A percentile compares a stretch with the other conserved stretches of the same genome.
Evolutionary conservation across 2,888 invertebrate genomes (phyloP).

Genomic region (Lymantria dispar): DNA sequence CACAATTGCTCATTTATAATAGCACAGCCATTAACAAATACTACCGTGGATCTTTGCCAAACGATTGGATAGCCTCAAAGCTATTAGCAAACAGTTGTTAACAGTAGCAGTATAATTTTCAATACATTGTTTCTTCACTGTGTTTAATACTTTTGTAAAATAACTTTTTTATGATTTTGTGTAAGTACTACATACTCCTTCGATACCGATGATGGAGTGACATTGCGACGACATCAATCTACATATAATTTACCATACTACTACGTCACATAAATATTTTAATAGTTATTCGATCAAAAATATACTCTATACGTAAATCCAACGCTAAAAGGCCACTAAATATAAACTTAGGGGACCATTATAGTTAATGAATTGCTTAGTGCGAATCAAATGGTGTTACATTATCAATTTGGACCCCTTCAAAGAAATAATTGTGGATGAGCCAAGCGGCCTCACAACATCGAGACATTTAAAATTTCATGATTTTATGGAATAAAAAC

Average conservation of each 20-base stretch:
- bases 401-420: constrained; percentile 21
- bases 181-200: constrained; percentile 45
- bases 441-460: constrained; percentile 48
- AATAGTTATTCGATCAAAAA: constrained; percentile 38
- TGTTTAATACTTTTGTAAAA: constrained; percentile 61
- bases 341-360: constrained; percentile 36
- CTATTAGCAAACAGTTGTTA: constrained; percentile 31
- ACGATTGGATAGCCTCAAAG: constrained; percentile 38
- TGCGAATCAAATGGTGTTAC: constrained; percentile 12
- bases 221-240: constrained; percentile 39
- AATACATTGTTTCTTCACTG: constrained; percentile 43
- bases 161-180: constrained; percentile 43
- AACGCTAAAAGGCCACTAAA: constrained; percentile 48
- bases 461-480: constrained; percentile 52
- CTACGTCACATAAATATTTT: constrained; percentile 33
- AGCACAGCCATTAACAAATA: constrained; percentile 70
- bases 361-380: constrained; percentile 15
- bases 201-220: constrained; percentile 28
- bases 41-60: constrained; percentile 56
- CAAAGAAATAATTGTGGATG: constrained; percentile 31
- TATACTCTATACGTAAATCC: constrained; percentile 41
- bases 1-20: constrained; percentile 45
- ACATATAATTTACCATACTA: constrained; percentile 29
- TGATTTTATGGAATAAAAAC: constrained; percentile 44
- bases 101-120: constrained; percentile 32